These are phyloP conservation scores for Eupsittula cactorum DNA, from an alignment of 2,113 vertebrate species.

Conservation along the genomic window DNA sequence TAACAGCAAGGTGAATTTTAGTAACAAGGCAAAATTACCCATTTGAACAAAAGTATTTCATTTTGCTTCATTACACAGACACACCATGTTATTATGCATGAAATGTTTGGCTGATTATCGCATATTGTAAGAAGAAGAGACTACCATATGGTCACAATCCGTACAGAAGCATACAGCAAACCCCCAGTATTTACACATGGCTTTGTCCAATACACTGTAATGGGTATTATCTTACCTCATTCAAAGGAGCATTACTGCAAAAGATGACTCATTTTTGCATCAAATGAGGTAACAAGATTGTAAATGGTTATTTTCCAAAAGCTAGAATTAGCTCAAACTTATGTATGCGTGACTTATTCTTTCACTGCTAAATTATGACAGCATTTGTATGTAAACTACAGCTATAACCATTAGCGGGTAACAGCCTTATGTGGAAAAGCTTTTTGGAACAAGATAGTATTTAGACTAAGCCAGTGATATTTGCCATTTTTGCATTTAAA, in stretches of 20 bases:
- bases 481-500: background rate
- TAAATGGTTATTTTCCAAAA: background rate
- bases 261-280: constrained; percentile 3
- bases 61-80: constrained; percentile 8
- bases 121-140: background rate
- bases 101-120: background rate
- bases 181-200: background rate
- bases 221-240: background rate
- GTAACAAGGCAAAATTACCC: background rate
- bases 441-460: constrained; percentile 36
- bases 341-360: constrained; percentile 11
- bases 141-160: background rate
- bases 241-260: background rate
- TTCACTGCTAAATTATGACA: constrained; percentile 4
- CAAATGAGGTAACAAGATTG: constrained; percentile 4
- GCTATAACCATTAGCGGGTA: constrained; percentile 20
- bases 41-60: constrained; percentile 12
- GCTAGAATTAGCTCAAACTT: constrained; percentile 24
- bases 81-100: background rate
- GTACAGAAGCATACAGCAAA: background rate
- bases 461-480: background rate
- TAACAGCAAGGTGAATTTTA: constrained; percentile 15
- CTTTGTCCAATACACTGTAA: background rate
- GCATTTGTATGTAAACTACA: constrained; percentile 37
- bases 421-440: constrained; percentile 37